A percentile compares a stretch with the other conserved stretches of the same genome.
Evolutionary conservation across 2,888 invertebrate species (phyloP).

Genomic region (Epinotia nisella): DNA sequence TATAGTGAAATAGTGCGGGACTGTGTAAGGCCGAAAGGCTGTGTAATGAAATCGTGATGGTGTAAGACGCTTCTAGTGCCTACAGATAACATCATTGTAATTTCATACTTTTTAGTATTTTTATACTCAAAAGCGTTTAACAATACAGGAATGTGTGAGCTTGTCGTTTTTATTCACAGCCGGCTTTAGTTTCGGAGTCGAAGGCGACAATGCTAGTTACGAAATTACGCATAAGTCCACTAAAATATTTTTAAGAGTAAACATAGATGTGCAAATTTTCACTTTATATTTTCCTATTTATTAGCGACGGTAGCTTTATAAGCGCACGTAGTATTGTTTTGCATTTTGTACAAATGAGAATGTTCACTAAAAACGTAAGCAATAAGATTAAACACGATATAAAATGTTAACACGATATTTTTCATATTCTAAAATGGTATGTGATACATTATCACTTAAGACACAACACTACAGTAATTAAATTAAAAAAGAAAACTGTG

Average conservation of each 20-base stretch:
- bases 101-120: slow-evolving; percentile 72
- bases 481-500: slow-evolving; percentile 44
- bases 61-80: slow-evolving; percentile 45
- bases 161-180: slow-evolving; percentile 69
- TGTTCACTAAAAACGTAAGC: slow-evolving; percentile 65
- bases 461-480: slow-evolving; percentile 48
- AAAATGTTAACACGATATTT: slow-evolving; percentile 63
- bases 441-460: slow-evolving; percentile 77
- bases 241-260: slow-evolving; percentile 59
- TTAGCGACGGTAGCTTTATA: slow-evolving; percentile 67
- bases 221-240: slow-evolving; percentile 53
- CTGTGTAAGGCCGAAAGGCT: too few species aligned
- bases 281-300: slow-evolving; percentile 72
- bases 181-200: slow-evolving; percentile 62
- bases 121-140: slow-evolving; percentile 72
- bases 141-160: slow-evolving; percentile 82
- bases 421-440: slow-evolving; percentile 79
- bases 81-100: slow-evolving; percentile 53
- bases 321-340: slow-evolving; percentile 72
- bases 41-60: slow-evolving; percentile 61
- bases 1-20: slow-evolving; percentile 70
- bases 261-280: slow-evolving; percentile 60
- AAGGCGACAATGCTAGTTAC: slow-evolving; percentile 49
- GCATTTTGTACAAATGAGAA: slow-evolving; percentile 73
- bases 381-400: slow-evolving; percentile 66